A percentile compares a stretch with the other conserved stretches of the same genome.
phyloP scores from a whole-genome alignment of 2,888 invertebrate genomes.

The Xanthorhoe designata region DNA sequence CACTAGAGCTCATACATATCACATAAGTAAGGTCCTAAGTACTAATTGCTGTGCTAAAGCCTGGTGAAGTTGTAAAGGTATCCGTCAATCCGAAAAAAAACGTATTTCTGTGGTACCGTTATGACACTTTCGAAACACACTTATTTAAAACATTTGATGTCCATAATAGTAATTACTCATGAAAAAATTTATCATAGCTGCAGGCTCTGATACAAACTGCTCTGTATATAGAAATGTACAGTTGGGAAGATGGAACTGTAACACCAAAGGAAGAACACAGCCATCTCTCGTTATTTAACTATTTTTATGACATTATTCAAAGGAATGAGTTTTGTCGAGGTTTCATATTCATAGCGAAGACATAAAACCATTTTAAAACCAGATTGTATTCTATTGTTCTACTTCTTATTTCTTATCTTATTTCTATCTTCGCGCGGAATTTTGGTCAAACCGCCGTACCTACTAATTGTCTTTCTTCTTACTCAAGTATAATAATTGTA shows the following conservation, averaged over 20 bases:
- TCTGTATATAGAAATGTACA: slow-evolving; percentile 64
- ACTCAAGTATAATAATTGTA: no score
- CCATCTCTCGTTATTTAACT: slow-evolving; percentile 74
- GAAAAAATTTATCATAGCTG: neutral
- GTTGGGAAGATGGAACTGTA: slow-evolving; percentile 71
- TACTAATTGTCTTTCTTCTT: no score
- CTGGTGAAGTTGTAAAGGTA: no score
- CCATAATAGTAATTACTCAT: neutral
- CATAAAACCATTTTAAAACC: slow-evolving; percentile 51
- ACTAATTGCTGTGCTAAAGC: no score
- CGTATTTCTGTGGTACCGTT: no score
- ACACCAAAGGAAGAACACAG: slow-evolving; percentile 67
- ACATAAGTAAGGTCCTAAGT: no score
- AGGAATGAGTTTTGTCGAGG: slow-evolving; percentile 65
- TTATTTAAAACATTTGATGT: neutral
- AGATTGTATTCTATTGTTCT: slow-evolving; percentile 43
- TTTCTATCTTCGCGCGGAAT: neutral
- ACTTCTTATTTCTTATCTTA: no score
- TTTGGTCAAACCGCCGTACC: no score
- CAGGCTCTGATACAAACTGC: slow-evolving; percentile 47
- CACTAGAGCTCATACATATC: no score
- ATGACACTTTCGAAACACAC: no score
- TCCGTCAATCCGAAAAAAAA: no score
- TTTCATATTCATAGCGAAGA: slow-evolving; percentile 58
- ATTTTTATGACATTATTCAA: slow-evolving; percentile 76